Evolutionary conservation across 2,797 vertebrate genomes (phyloP).

Genomic region (Hapalemur alaotrensis): DNA sequence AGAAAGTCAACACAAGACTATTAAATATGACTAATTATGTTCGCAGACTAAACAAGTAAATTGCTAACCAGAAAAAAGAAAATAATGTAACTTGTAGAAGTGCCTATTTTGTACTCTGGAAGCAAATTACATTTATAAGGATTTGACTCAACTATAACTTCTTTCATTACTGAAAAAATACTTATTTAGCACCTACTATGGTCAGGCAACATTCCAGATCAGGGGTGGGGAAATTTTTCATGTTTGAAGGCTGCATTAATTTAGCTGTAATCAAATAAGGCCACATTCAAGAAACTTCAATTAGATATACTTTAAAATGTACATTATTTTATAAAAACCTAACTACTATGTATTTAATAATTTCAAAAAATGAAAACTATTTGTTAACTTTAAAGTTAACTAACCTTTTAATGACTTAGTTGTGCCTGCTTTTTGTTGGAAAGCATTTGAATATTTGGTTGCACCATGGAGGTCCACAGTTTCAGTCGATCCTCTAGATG

Average conservation of each 20-base stretch:
- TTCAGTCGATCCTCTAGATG: neutral
- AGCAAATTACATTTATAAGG: conserved; percentile 42
- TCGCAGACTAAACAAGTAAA: conserved; percentile 60
- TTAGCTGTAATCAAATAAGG: neutral
- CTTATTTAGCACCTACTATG: neutral
- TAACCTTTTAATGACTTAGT: neutral
- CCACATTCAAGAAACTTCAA: neutral
- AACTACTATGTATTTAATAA: neutral
- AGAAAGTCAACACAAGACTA: conserved; percentile 37
- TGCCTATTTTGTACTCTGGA: conserved; percentile 28
- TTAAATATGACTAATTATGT: conserved; percentile 26
- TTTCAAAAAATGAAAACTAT: neutral
- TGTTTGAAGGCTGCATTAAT: neutral
- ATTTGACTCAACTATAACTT: neutral
- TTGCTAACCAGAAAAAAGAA: conserved; percentile 36
- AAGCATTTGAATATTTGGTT: neutral
- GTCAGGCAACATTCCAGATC: neutral
- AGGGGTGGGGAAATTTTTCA: neutral
- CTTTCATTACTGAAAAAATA: neutral
- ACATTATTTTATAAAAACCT: neutral
- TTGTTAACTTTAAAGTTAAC: neutral
- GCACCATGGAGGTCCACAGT: neutral
- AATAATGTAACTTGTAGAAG: neutral
- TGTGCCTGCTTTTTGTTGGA: neutral
- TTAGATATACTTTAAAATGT: neutral